Percentiles rank a stretch among this genome's conserved stretches.
Evolutionary conservation across 2,797 vertebrate genomes (phyloP).

Genomic region (Clamator glandarius): DNA sequence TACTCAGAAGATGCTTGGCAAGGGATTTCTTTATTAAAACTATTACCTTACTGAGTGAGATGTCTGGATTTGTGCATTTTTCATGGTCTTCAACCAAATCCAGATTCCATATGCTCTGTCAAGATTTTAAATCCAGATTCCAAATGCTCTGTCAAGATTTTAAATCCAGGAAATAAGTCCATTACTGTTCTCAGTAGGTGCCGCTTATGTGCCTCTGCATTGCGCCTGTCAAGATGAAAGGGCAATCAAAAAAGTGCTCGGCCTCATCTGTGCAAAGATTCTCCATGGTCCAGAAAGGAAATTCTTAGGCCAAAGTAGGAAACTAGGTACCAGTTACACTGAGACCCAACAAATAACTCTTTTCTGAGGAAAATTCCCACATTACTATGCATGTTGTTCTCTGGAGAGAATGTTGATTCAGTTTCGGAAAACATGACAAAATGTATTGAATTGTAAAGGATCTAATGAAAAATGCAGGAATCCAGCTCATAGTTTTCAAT

Average conservation of each 20-base stretch:
- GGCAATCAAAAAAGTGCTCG: neutral
- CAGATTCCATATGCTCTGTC: slow-evolving; percentile 31
- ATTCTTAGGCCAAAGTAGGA: neutral
- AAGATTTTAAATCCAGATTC: slow-evolving; percentile 54
- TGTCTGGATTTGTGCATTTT: slow-evolving; percentile 47
- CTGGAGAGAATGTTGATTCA: neutral
- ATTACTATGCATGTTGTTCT: neutral
- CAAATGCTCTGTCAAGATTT: slow-evolving; percentile 35
- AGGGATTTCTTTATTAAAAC: neutral
- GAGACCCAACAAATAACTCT: neutral
- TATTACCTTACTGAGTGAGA: slow-evolving; percentile 13
- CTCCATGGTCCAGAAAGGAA: neutral
- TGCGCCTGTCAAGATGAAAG: slow-evolving; percentile 50
- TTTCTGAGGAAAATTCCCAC: neutral
- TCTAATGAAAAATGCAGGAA: neutral
- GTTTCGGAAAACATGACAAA: neutral
- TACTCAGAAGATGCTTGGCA: neutral
- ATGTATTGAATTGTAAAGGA: neutral
- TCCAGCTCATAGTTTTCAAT: neutral
- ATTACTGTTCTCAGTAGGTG: slow-evolving; percentile 61
- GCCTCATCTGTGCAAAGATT: neutral
- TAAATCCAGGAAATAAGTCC: slow-evolving; percentile 63
- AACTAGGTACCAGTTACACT: neutral
- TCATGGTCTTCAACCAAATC: slow-evolving; percentile 64
- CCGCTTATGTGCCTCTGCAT: slow-evolving; percentile 25